Conservation (phyloP, 2,888 invertebrate genomes). For the Ethmia dodecea region DNA sequence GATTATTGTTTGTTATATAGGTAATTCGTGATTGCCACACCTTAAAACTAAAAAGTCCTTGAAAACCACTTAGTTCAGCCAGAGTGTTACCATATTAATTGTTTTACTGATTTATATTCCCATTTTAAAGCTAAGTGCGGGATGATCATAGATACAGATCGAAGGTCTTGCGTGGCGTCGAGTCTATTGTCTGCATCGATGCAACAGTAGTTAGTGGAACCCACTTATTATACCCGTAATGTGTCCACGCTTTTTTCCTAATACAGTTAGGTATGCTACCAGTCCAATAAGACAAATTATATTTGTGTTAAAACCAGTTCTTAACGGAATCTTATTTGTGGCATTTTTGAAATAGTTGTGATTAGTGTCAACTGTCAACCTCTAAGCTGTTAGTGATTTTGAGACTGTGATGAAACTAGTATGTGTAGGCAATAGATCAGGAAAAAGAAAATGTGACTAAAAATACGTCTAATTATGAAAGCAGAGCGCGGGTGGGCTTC, state of each 20-base stretch:
- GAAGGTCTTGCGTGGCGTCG: constrained; percentile 48
- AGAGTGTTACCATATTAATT: neutral
- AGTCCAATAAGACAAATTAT: constrained; percentile 5
- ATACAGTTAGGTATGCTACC: constrained; percentile 4
- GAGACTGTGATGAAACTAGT: too few relatives aligned
- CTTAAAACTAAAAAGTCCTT: constrained; percentile 53
- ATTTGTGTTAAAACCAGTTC: constrained; percentile 1
- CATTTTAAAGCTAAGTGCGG: neutral
- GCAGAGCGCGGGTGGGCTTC: constrained; percentile 65
- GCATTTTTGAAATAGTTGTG: too few relatives aligned
- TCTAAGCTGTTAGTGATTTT: too few relatives aligned
- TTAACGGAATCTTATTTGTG: constrained; percentile 8
- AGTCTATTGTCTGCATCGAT: constrained; percentile 32
- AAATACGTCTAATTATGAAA: constrained; percentile 3
- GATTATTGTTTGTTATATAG: constrained; percentile 32
- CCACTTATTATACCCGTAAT: constrained; percentile 37
- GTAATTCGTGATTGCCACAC: constrained; percentile 65
- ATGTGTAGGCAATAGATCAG: neutral
- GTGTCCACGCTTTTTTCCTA: constrained; percentile 17
- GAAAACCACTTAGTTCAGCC: constrained; percentile 46
- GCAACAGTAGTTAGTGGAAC: constrained; percentile 40
- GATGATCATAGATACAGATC: constrained; percentile 25
- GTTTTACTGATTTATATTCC: neutral
- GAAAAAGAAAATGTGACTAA: neutral
- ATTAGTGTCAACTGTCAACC: too few relatives aligned